Base-by-base conservation (phyloP, 2,113 vertebrate genomes). In the Corvus hawaiiensis region DNA sequence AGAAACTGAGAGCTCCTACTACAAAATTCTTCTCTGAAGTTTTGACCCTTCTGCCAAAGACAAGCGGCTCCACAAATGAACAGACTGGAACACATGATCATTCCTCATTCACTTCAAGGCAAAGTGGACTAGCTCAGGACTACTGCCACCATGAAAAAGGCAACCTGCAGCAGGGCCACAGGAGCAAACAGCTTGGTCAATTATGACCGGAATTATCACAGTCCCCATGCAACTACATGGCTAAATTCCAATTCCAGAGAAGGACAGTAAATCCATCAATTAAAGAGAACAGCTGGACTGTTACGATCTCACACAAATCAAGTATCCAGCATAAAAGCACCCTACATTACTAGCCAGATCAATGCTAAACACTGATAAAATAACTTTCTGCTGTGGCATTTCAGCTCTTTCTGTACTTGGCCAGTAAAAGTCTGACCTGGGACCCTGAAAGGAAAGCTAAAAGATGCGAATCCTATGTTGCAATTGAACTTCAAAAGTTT, bases 11-110 rank as follows among this genome's bases (percentile, higher is more conserved):
- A 71, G n/a, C 46, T 75, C 22, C 78, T 44, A 17, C 58, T n/a
- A 23, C 64, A 66, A 67, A 81, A 19, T 6, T n/a, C 46, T 10
- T 22, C 18, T 30, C 37, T 71, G 13, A 83, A 64, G 32, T 78
- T 86, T 52, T 61, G 27, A 33, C 13, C 32, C 49, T 64, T 82
- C 23, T 67, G 32, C 59, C 66, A 28, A 48, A 87, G 23, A 7
- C 4, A 51, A 63, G 9, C 11, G 49, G 30, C 33, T 52, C 39
- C 24, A 43, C 9, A 85, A 79, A 10, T 1, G 0, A 80, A 20
- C 9, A 59, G 56, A 43, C 30, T 43, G 30, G 21, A 75, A 76
- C 35, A 11, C 0, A 0, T 2, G 30, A 23, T 33, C 22, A 9
- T 16, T 41, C 26, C 27, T 67, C 48, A 1, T 7, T 22, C 30